These are phyloP conservation scores for Cataglyphis livida DNA, from an alignment of 2,888 invertebrate species.

Conservation along the genomic window DNA sequence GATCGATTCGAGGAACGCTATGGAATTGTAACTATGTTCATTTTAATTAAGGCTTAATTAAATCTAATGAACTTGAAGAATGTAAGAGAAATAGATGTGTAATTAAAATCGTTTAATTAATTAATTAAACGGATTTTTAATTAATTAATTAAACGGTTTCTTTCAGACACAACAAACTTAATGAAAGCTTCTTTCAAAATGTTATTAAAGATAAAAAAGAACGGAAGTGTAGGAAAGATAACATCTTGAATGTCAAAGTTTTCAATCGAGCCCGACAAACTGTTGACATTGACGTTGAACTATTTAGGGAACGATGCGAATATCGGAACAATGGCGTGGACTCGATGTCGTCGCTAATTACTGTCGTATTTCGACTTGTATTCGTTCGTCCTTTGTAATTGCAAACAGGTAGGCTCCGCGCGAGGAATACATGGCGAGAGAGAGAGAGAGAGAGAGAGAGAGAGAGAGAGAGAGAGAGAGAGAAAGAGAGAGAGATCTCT, in stretches of 20 bases:
- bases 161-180: not conserved
- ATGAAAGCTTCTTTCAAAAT: not conserved
- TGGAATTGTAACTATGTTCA: not conserved
- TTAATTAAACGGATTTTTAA: not conserved
- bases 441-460: not conserved
- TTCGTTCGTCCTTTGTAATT: constrained; percentile 51
- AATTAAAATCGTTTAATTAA: not conserved
- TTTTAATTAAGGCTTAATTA: constrained; percentile 36
- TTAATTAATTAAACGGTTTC: not conserved
- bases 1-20: not conserved
- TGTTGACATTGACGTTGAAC: constrained; percentile 51
- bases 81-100: not conserved
- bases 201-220: not conserved
- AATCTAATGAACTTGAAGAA: constrained; percentile 4
- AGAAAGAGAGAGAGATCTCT: constrained; percentile 57
- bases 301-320: constrained; percentile 30
- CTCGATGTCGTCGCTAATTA: constrained; percentile 41
- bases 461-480: too few species aligned
- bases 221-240: constrained; percentile 18
- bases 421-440: constrained; percentile 56
- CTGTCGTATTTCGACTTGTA: constrained; percentile 49
- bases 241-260: constrained; percentile 65
- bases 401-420: constrained; percentile 52
- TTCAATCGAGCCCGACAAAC: constrained; percentile 74
- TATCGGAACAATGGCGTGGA: constrained; percentile 35